phyloP scores from a whole-genome alignment of 2,113 vertebrate species.

The Stictonetta naevosa region DNA sequence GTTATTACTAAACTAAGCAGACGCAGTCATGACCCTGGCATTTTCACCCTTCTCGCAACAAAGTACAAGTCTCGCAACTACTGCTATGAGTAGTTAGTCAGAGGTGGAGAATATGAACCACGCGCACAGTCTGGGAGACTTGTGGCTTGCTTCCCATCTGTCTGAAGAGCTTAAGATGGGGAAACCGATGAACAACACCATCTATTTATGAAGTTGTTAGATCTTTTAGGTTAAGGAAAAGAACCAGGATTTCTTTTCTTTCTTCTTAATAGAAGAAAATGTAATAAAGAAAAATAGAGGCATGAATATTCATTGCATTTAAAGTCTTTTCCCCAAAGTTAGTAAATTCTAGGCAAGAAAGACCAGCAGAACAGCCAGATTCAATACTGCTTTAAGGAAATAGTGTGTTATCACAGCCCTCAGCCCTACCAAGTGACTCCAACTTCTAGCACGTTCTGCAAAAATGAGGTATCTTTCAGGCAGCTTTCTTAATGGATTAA shows the following conservation, averaged over 20 bases:
- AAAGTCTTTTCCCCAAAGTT: not conserved
- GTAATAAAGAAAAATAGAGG: not conserved
- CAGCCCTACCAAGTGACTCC: not conserved
- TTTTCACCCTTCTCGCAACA: not conserved
- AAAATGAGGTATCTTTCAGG: conserved; percentile 38
- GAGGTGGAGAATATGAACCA: not conserved
- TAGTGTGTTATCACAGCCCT: not conserved
- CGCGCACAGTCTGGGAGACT: not conserved
- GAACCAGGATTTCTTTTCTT: fast-evolving
- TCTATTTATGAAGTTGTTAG: not conserved
- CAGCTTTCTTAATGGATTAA: not conserved
- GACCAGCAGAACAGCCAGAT: not conserved
- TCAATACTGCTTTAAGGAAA: not conserved
- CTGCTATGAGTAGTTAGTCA: not conserved
- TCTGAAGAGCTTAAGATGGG: not conserved
- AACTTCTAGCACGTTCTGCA: conserved; percentile 33
- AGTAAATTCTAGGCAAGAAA: conserved; percentile 8
- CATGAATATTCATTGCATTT: not conserved
- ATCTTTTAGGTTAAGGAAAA: not conserved
- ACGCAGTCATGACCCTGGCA: not conserved
- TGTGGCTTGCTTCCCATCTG: not conserved
- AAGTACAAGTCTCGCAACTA: not conserved
- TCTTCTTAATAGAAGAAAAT: not conserved
- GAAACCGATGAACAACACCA: not conserved
- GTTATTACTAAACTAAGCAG: not conserved